Conservation (phyloP, 35 echinoderm and acorn worm species). For the Antedon bifida region DNA sequence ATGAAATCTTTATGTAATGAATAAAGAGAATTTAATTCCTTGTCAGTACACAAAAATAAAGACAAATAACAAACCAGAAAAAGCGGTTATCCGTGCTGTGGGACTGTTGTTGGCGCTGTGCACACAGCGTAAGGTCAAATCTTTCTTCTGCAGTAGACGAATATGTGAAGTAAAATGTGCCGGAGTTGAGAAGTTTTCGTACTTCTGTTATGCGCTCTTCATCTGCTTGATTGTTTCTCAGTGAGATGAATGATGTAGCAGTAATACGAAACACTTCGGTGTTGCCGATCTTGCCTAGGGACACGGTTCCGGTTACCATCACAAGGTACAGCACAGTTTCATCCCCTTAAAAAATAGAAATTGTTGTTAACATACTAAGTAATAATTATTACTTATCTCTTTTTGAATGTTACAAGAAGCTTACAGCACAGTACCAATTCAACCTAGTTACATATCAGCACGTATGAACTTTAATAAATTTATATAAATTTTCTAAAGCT, state of each 20-base stretch:
- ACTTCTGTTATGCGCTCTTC: conserved; percentile 77
- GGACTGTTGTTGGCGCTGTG: conserved; percentile 69
- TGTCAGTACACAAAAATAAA: too few species aligned
- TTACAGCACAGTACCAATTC: too few species aligned
- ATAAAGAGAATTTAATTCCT: too few species aligned
- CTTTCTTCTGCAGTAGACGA: conserved; percentile 14
- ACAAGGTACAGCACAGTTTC: conserved; percentile 61
- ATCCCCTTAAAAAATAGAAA: conserved; percentile 20
- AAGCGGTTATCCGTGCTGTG: conserved; percentile 90
- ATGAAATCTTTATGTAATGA: too few species aligned
- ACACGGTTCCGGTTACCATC: conserved; percentile 70
- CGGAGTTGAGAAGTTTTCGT: conserved; percentile 88
- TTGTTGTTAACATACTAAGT: too few species aligned
- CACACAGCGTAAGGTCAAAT: conserved; percentile 90
- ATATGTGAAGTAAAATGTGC: conserved; percentile 94
- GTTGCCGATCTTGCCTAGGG: conserved; percentile 65
- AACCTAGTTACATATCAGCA: too few species aligned
- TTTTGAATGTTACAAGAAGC: too few species aligned
- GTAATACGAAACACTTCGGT: conserved; percentile 79
- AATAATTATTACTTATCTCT: too few species aligned
- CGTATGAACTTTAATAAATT: too few species aligned
- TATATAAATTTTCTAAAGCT: too few species aligned
- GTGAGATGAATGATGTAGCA: conserved; percentile 71
- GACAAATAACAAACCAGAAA: conserved; percentile 53
- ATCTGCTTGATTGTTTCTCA: conserved; percentile 53